A percentile compares a stretch with the other conserved stretches of the same genome.
These are phyloP conservation scores for Allolobophora icterica DNA, from an alignment of 2,888 invertebrate species.

Conservation along the genomic window DNA sequence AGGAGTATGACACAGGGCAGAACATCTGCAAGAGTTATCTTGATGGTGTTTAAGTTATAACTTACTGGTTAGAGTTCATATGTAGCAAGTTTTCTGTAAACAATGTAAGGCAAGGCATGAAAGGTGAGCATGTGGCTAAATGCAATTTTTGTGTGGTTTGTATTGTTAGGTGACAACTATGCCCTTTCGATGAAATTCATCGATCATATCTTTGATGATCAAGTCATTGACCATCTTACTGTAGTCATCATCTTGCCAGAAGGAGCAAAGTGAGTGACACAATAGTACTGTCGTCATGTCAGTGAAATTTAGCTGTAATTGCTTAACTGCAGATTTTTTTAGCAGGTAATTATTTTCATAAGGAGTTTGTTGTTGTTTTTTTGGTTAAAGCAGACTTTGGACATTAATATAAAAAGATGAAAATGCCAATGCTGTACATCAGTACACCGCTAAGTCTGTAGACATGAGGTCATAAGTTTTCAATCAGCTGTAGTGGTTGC, in stretches of 20 bases:
- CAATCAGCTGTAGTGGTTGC: not conserved
- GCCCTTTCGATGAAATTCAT: conserved; percentile 89
- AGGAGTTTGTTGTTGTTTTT: not conserved
- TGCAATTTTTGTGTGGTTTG: not conserved
- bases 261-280: conserved; percentile 72
- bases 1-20: not conserved
- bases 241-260: conserved; percentile 93
- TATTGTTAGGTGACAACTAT: conserved; percentile 71
- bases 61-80: not conserved
- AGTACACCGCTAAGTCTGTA: not conserved
- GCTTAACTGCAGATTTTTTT: not conserved
- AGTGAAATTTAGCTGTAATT: not conserved
- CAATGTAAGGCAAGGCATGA: not conserved
- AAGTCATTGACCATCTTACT: conserved; percentile 86
- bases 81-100: not conserved
- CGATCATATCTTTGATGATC: conserved; percentile 95
- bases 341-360: not conserved
- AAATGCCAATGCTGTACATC: not conserved
- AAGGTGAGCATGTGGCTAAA: not conserved
- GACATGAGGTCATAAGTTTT: not conserved
- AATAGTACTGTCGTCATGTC: not conserved
- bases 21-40: not conserved
- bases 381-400: not conserved
- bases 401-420: too few species aligned
- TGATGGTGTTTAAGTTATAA: not conserved